Evolutionary conservation across 1,140 invertebrate genomes (phyloP), one percentile per base, ranked within the genome.

Genomic region (Cecropterus lyciades): DNA sequence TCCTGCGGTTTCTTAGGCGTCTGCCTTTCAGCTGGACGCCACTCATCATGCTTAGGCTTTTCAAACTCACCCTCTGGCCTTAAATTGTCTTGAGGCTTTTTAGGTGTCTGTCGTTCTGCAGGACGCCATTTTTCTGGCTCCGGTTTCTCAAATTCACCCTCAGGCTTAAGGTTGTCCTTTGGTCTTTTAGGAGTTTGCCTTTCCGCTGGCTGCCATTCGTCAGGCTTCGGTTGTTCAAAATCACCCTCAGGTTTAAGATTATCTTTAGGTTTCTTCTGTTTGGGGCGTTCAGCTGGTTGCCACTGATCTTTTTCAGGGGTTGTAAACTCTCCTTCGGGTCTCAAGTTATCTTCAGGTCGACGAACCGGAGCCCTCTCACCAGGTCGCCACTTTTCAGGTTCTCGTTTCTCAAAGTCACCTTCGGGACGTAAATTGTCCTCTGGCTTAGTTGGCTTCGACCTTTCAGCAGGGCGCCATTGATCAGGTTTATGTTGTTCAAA

Each of bases 381-480:
- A 0, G 92, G 93, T 17, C 71, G 73, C 73, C 91, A 73, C 17
- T 65, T 20, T 17, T 72, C 60, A 46, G 14, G 30, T 56, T 93
- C 90, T 0, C 90, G 93, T n/a, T 74, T 72, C 68, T 93, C 93
- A 77, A 94, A 96, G 80, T 95, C 94, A n/a, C 95, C 95, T 79
- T 96, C 95, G 8, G 95, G 93, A 6, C 84, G 81, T 0, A 96
- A 74, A 82, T 96, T 96, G 57, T 93, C 93, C 69, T 80, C 67
- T 0, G 90, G 92, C 30, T 79, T 69, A n/a, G n/a, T 1, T 87
- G 92, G 59, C 91, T 76, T 65, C 82, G 89, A 15, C 89, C 87
- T 77, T 48, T 93, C 88, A 15, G 77, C 85, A 24, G 87, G 87
- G 57, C 68, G 78, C 82, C 79, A 90, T 65, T 80, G 69, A 63